Evolutionary conservation across 2,888 invertebrate species (phyloP).

Genomic region (Drosophila putrida): DNA sequence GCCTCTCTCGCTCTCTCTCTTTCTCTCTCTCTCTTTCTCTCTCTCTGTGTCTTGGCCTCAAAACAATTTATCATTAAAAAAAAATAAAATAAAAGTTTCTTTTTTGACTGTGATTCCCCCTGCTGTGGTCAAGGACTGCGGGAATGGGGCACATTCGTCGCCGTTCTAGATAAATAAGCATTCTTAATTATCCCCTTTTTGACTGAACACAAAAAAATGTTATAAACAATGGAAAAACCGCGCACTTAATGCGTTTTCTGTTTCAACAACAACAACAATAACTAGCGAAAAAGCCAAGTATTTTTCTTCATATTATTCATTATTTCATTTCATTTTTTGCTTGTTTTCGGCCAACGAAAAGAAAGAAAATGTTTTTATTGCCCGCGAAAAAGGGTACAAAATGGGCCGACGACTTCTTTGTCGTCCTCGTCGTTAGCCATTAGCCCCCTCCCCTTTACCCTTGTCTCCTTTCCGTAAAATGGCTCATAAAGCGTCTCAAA

Average conservation of each 20-base stretch:
- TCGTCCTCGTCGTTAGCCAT: slow-evolving; percentile 62
- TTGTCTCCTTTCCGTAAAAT: not conserved
- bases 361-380: slow-evolving; percentile 79
- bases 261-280: slow-evolving; percentile 47
- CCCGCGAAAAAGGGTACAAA: slow-evolving; percentile 78
- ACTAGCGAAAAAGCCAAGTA: slow-evolving; percentile 57
- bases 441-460: slow-evolving; percentile 39
- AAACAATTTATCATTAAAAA: slow-evolving; percentile 75
- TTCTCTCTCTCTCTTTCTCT: slow-evolving; percentile 14
- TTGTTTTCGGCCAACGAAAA: slow-evolving; percentile 18
- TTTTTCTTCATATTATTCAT: slow-evolving; percentile 81
- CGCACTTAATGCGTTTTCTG: slow-evolving; percentile 83
- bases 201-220: slow-evolving; percentile 55
- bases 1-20: slow-evolving; percentile 39
- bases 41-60: slow-evolving; percentile 20
- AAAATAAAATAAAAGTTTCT: slow-evolving; percentile 65
- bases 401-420: slow-evolving; percentile 57
- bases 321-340: slow-evolving; percentile 56
- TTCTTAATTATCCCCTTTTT: slow-evolving; percentile 83
- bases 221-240: slow-evolving; percentile 82
- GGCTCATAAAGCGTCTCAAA: slow-evolving; percentile 48
- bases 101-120: slow-evolving; percentile 42
- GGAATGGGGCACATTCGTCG: slow-evolving; percentile 78
- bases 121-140: slow-evolving; percentile 68
- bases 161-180: slow-evolving; percentile 85